Percentiles rank a stretch among this genome's conserved stretches.
phyloP scores from a whole-genome alignment of 2,797 vertebrate genomes.

The Ctenosaura bakeri region DNA sequence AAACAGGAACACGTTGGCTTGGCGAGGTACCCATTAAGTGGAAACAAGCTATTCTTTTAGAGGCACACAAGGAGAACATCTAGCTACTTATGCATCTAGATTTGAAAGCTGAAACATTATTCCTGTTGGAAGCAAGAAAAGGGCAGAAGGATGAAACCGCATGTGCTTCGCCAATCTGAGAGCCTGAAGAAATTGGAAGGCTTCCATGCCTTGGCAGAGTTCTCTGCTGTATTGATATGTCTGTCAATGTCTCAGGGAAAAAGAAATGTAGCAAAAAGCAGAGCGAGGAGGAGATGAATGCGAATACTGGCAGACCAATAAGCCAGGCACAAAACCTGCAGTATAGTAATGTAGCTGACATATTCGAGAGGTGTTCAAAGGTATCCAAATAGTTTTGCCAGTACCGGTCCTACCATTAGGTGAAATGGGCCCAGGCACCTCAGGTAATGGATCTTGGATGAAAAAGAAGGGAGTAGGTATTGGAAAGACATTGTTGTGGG shows the following conservation, averaged over 20 bases:
- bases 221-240: not conserved
- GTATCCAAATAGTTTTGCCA: not conserved
- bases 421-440: too few species aligned
- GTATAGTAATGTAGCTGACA: not conserved
- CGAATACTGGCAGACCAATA: not conserved
- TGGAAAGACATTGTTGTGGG: too few species aligned
- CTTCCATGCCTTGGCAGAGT: not conserved
- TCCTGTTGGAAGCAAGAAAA: slow-evolving; percentile 30
- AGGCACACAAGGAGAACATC: slow-evolving; percentile 66
- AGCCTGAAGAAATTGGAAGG: not conserved
- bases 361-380: not conserved
- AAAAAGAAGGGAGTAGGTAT: too few species aligned
- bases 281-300: not conserved
- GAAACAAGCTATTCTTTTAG: slow-evolving; percentile 42
- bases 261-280: not conserved
- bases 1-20: slow-evolving; percentile 28
- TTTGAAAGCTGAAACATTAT: slow-evolving; percentile 49
- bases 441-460: too few species aligned
- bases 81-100: slow-evolving; percentile 38
- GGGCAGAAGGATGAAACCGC: slow-evolving; percentile 7
- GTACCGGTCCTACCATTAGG: too few species aligned
- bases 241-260: not conserved
- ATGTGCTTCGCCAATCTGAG: slow-evolving; percentile 24
- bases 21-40: not conserved
- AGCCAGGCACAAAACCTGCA: not conserved